Base-by-base conservation (phyloP, 1,140 invertebrate genomes). In the Ostrea denselamellosa region DNA sequence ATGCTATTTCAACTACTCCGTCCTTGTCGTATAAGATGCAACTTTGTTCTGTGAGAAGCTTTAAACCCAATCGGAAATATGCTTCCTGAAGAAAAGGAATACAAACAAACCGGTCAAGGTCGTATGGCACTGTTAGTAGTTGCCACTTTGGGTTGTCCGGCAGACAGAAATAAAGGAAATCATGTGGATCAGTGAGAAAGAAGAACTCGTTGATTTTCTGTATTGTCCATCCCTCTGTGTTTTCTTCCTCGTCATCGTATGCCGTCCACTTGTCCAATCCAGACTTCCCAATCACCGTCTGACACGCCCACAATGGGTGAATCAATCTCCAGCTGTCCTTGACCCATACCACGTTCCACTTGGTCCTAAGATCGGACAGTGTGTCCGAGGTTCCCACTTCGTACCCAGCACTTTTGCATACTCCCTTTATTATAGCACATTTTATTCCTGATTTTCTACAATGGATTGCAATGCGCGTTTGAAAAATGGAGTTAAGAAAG, bases 361-460 rank as follows among this genome's bases (percentile, higher is more conserved):
- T 87, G 68, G 86, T 90, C n/a, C 85, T 90, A 3, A 90, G 54
- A 98, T 9, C 99, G 97, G 95, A 99, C 98, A 91, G 98, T 91
- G 98, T 98, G 12, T 90, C 85, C 92, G 99, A 99, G 87, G 97
- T 96, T 0, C 98, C 98, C 0, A 98, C 98, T 93, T 98, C 98
- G 95, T 99, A 99, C 71, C 98, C 98, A 2, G 98, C 98, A 65
- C 98, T 98, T 94, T 99, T 99, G 83, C 98, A 98, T 94, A 99
- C 98, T 12, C 99, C 99, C 95, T 99, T 99, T 92, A 99, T 99
- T 12, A 99, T 98, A 5, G 99, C 98, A 95, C 99, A 99, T 94
- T 99, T 98, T 14, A 99, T 96, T 90, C 98, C 98, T 2, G 98
- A 98, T 94, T 99, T 99, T 95, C 98, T 99, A 87, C 19, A 85